phyloP scores from a whole-genome alignment of 2,113 vertebrate species.

The Neolamprologus falcicula region DNA sequence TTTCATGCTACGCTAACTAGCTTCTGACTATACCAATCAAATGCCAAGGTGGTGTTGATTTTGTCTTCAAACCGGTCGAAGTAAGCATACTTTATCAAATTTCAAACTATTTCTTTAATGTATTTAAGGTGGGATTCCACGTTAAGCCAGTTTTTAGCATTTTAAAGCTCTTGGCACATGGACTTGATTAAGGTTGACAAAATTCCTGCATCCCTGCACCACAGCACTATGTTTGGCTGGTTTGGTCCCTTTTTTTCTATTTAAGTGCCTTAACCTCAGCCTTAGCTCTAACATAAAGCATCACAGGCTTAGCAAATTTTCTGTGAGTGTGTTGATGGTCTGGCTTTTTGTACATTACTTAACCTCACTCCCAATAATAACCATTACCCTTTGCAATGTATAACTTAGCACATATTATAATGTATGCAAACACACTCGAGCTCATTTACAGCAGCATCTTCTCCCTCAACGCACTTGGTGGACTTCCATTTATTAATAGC shows the following conservation, averaged over 20 bases:
- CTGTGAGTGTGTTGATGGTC: slow-evolving; percentile 12
- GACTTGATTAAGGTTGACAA: background rate
- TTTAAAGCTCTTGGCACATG: background rate
- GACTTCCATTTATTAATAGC: slow-evolving; percentile 53
- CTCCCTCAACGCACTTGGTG: background rate
- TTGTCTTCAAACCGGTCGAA: background rate
- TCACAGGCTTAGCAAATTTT: slow-evolving; percentile 19
- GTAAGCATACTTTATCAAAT: background rate
- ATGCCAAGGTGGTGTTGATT: background rate
- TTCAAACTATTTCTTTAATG: background rate
- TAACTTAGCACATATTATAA: slow-evolving; percentile 24
- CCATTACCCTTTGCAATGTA: slow-evolving; percentile 12
- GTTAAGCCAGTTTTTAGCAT: background rate
- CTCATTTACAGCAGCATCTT: slow-evolving; percentile 27
- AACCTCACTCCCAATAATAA: slow-evolving; percentile 20
- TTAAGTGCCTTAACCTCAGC: slow-evolving; percentile 68
- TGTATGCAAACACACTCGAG: slow-evolving; percentile 43
- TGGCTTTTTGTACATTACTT: slow-evolving; percentile 26
- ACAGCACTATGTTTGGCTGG: background rate
- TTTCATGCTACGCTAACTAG: background rate
- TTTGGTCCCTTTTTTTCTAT: slow-evolving; percentile 18
- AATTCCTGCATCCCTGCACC: background rate
- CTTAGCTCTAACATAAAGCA: slow-evolving; percentile 43
- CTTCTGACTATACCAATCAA: background rate
- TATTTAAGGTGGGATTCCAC: background rate